Percentiles rank a stretch among this genome's conserved stretches.
These are phyloP conservation scores for Sciurus vulgaris DNA, from an alignment of 2,797 vertebrate species.

Conservation along the genomic window DNA sequence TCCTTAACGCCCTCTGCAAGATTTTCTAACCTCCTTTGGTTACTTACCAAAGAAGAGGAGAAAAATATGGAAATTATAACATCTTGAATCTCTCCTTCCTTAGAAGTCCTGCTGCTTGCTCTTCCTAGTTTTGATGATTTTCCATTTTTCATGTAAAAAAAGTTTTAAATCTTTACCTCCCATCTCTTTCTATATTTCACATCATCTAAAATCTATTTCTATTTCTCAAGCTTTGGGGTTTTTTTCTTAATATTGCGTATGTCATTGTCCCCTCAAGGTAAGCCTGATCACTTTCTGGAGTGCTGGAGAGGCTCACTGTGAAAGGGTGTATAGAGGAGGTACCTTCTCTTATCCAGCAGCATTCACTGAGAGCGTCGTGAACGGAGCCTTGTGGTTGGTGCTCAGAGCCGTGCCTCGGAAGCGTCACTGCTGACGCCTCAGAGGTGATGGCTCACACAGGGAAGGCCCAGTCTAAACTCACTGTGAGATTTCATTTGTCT, in stretches of 20 bases:
- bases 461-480: neutral
- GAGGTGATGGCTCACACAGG: neutral
- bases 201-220: neutral
- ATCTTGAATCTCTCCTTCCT: neutral
- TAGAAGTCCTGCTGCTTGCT: neutral
- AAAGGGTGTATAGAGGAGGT: neutral
- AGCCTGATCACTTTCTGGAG: neutral
- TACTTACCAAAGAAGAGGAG: neutral
- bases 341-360: neutral
- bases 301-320: neutral
- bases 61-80: neutral
- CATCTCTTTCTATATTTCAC: constrained; percentile 34
- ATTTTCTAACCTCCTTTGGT: neutral
- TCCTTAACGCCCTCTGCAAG: neutral
- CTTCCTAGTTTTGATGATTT: neutral
- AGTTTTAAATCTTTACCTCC: constrained; percentile 21
- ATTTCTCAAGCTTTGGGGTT: neutral
- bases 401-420: neutral
- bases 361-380: neutral
- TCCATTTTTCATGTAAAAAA: neutral
- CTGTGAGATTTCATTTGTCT: neutral
- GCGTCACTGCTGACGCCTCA: too few species aligned
- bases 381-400: neutral
- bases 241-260: neutral
- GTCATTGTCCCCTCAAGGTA: neutral